phyloP scores from a whole-genome alignment of 2,797 vertebrate species.

The Xyrichtys novacula region DNA sequence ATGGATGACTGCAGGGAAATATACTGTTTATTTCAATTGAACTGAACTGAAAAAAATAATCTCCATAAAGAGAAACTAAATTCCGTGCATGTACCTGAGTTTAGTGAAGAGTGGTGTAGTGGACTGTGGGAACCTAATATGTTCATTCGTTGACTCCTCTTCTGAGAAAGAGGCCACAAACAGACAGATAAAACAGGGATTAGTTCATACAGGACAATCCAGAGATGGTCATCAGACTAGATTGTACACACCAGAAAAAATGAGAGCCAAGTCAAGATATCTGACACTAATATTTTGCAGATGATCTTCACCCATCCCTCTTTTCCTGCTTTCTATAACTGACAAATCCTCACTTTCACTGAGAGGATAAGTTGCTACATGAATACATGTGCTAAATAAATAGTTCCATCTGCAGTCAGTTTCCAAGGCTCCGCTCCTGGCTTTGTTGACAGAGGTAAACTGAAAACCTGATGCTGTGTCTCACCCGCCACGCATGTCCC shows the following conservation, averaged over 20 bases:
- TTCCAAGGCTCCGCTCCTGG: background rate
- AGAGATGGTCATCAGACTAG: no score
- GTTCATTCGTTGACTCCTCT: slow-evolving; percentile 96
- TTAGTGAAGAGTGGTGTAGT: slow-evolving; percentile 92
- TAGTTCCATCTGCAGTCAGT: background rate
- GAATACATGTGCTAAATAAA: slow-evolving; percentile 5
- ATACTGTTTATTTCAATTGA: no score
- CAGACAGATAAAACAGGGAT: slow-evolving; percentile 48
- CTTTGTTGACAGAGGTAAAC: background rate
- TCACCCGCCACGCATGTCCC: slow-evolving; percentile 98
- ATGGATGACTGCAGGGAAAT: slow-evolving; percentile 90
- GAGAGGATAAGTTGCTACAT: background rate
- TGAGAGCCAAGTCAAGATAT: no score
- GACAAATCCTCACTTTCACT: background rate
- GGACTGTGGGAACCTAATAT: slow-evolving; percentile 94
- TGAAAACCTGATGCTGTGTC: slow-evolving; percentile 37
- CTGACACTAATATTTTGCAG: no score
- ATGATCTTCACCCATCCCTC: background rate
- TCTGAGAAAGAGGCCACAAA: slow-evolving; percentile 84
- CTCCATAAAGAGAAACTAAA: background rate
- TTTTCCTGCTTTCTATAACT: background rate
- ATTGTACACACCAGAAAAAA: no score
- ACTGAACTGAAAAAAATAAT: background rate
- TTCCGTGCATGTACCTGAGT: slow-evolving; percentile 86
- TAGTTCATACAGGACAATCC: slow-evolving; percentile 27